Evolutionary conservation across 2,113 vertebrate genomes (phyloP), one percentile per base, ranked within the genome.

Genomic region (Tetrax tetrax): DNA sequence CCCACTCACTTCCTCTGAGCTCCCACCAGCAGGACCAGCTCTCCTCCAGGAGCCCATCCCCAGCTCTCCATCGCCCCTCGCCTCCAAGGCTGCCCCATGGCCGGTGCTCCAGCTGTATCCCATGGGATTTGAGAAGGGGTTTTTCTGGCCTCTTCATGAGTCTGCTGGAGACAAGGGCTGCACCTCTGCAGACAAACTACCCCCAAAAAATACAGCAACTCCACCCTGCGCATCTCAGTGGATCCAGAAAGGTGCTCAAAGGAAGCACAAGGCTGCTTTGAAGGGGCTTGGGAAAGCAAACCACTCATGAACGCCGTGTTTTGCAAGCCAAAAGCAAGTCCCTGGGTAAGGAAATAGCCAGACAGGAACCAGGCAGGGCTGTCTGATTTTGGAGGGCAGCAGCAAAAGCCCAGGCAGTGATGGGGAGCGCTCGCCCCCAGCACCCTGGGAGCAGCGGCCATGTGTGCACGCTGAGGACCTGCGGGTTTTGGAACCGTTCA

Each of bases 401-500:
- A 95, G 71, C 22, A 83, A 45, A 28, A 43, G 61, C 57, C 51
- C 23, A 2, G 23, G 63, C 4, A 4, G 31, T 17, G 70, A 28
- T 5, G 24, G 76, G 54, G n/a, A 83, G 31, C 4, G 0, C 72
- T 65, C 0, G 1, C 22, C 47, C 47, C 50, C 76, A 27, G 4
- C 6, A 0, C 43, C 41, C 3, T 0, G 1, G 33, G 54, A 76
- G 82, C 9, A 2, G 70, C 4, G 5, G 37, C 68, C 18, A 8
- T 2, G 3, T 54, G n/a, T 23, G 28, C 7, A 4, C 1, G 3
- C 3, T n/a, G 20, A 90, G 65, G 85, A 96, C 76, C 83, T 83
- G 70, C 0, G 9, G 89, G 66, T 92, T 94, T 85, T 59, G 79
- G 89, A 95, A 96, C 80, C 25, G 7, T 83, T 97, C 93, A 60